These are phyloP conservation scores for Hystrix cristata DNA, from an alignment of 2,113 vertebrate genomes.

Conservation along the genomic window DNA sequence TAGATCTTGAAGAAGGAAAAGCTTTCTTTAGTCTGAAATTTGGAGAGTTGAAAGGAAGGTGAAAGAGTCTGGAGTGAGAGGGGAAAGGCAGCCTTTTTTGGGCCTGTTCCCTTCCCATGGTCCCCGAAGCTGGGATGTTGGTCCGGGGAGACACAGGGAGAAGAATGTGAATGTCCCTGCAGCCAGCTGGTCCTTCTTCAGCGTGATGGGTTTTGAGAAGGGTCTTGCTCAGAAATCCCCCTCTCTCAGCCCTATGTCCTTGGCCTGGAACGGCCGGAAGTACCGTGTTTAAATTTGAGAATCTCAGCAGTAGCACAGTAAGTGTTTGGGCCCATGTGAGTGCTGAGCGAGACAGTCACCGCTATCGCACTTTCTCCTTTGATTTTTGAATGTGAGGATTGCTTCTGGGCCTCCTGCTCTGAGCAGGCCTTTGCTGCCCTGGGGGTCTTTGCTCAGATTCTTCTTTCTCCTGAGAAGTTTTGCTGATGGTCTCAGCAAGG, in stretches of 20 bases:
- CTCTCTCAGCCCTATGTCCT: rapidly evolving
- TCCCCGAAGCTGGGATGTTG: rapidly evolving
- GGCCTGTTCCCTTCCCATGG: neutral
- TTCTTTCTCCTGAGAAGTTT: neutral
- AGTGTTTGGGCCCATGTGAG: neutral
- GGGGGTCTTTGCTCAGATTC: neutral
- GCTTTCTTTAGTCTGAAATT: neutral
- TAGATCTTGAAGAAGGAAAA: neutral
- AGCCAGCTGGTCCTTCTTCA: neutral
- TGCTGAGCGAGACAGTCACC: neutral
- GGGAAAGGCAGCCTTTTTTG: neutral
- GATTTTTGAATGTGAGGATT: neutral
- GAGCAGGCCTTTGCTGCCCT: no score
- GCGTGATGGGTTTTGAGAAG: neutral
- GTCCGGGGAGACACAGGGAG: no score
- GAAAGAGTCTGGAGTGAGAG: neutral
- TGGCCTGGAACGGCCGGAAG: neutral
- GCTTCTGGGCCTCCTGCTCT: neutral
- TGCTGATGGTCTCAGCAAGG: neutral
- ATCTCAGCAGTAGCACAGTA: neutral
- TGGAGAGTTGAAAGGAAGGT: neutral
- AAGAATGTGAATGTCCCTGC: neutral
- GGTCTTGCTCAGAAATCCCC: neutral
- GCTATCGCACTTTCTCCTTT: neutral
- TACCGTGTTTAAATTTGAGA: neutral